Conservation (phyloP, 1,140 invertebrate genomes). For the Drosophila leontia region DNA sequence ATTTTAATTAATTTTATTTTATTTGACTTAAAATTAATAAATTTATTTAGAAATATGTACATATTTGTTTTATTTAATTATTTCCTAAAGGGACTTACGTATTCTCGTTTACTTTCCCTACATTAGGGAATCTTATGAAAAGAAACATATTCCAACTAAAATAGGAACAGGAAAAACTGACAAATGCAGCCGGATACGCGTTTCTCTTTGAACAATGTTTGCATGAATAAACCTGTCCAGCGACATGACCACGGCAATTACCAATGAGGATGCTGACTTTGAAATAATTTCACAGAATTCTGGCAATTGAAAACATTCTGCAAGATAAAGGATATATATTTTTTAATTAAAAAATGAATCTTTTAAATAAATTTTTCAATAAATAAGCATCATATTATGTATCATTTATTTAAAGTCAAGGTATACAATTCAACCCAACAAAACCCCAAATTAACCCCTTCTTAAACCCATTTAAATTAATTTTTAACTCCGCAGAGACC, state of each 20-base stretch:
- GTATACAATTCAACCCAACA: too few species aligned
- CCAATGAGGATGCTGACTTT: constrained; percentile 14
- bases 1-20: too few species aligned
- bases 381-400: background rate
- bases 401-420: background rate
- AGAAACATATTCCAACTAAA: constrained; percentile 6
- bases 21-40: too few species aligned
- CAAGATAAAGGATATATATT: background rate
- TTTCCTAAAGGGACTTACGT: background rate
- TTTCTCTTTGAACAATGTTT: constrained; percentile 78
- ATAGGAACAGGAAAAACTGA: constrained; percentile 59
- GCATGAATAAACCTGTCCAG: constrained; percentile 71
- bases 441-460: too few species aligned
- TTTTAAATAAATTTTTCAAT: background rate
- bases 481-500: constrained; percentile 7
- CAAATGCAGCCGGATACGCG: constrained; percentile 66
- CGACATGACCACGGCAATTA: constrained; percentile 33
- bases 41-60: too few species aligned
- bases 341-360: too few species aligned
- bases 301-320: background rate
- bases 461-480: constrained; percentile 51
- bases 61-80: background rate
- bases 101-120: background rate
- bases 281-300: constrained; percentile 5
- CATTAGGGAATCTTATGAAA: constrained; percentile 1